A percentile compares a stretch with the other conserved stretches of the same genome.
These are phyloP conservation scores for Tylochromis polylepis DNA, from an alignment of 2,113 vertebrate species.

Conservation along the genomic window DNA sequence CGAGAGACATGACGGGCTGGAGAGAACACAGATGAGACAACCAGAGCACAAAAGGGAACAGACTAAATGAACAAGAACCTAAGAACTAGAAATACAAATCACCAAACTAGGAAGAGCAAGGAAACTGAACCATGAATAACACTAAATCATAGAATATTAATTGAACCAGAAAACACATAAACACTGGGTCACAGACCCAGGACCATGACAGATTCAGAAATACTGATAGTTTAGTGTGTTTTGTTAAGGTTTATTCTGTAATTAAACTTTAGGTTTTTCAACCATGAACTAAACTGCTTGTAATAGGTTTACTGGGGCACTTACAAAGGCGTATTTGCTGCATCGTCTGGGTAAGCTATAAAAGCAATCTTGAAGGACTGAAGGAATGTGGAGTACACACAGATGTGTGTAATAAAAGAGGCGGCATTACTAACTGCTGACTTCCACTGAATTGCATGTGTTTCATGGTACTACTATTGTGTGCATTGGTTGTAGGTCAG, in stretches of 20 bases:
- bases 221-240: background rate
- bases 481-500: background rate
- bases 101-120: accelerated
- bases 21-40: background rate
- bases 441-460: background rate
- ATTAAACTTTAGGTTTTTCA: background rate
- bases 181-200: background rate
- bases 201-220: background rate
- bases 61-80: background rate
- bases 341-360: background rate
- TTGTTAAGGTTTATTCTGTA: background rate
- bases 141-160: background rate
- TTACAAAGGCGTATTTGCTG: background rate
- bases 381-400: background rate
- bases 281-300: background rate
- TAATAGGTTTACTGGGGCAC: background rate
- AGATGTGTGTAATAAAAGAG: background rate
- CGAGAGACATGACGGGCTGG: background rate
- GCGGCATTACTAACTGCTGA: background rate
- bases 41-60: background rate
- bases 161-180: background rate
- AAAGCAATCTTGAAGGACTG: background rate
- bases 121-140: background rate
- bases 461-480: background rate
- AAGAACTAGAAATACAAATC: background rate